Evolutionary conservation across 2,888 invertebrate species (phyloP).

Genomic region (Tuberolachnus salignus): DNA sequence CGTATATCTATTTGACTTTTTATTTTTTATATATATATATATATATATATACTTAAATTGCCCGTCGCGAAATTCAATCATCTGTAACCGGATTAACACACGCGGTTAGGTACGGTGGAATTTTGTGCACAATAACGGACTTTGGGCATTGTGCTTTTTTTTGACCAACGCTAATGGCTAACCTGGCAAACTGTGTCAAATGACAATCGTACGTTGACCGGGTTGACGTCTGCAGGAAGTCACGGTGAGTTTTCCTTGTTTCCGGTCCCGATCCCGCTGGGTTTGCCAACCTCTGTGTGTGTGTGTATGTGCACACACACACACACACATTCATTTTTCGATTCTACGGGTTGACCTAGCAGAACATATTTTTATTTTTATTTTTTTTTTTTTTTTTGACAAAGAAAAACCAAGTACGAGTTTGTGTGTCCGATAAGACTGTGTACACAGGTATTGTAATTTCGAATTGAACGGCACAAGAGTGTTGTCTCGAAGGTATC

Average conservation of each 20-base stretch:
- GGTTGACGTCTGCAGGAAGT: conserved; percentile 26
- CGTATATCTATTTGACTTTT: neutral
- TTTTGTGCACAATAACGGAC: conserved; percentile 44
- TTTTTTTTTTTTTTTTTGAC: no score
- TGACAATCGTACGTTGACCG: conserved; percentile 44
- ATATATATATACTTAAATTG: neutral
- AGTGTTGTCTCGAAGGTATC: conserved; percentile 27
- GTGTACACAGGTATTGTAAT: no score
- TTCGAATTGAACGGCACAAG: no score
- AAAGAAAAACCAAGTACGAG: neutral
- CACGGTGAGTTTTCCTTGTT: conserved; percentile 36
- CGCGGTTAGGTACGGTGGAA: conserved; percentile 14
- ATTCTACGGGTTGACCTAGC: conserved; percentile 21
- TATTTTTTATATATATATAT: neutral
- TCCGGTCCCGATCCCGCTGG: conserved; percentile 34
- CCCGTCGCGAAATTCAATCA: neutral
- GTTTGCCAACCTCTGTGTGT: conserved; percentile 37
- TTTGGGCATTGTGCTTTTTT: conserved; percentile 28
- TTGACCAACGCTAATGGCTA: neutral
- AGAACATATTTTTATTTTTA: no score
- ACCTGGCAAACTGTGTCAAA: conserved; percentile 42
- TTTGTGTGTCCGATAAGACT: neutral
- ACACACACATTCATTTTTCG: neutral
- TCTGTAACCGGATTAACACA: conserved; percentile 20
- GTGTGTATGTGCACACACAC: no score